A percentile compares a stretch with the other conserved stretches of the same genome.
phyloP scores from a whole-genome alignment of 2,888 invertebrate genomes.

The Watsonalla cultraria region DNA sequence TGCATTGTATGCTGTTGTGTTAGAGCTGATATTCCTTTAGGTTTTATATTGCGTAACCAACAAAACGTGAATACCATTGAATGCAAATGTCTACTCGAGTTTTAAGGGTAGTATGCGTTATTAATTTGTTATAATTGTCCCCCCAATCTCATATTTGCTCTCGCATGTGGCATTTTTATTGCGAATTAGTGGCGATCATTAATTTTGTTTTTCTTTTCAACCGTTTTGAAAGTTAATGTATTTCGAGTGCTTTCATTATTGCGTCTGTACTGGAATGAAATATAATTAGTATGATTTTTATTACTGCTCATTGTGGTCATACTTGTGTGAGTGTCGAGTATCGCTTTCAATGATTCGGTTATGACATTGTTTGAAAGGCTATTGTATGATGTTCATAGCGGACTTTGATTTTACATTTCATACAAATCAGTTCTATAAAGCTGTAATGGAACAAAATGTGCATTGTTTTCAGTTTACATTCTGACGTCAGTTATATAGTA shows the following conservation, averaged over 20 bases:
- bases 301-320: constrained; percentile 41
- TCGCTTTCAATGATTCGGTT: constrained; percentile 59
- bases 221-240: constrained; percentile 58
- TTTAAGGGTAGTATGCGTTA: constrained; percentile 76
- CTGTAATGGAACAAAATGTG: too few species aligned
- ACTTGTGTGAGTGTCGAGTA: constrained; percentile 43
- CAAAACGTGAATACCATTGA: constrained; percentile 67
- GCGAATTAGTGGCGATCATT: constrained; percentile 77
- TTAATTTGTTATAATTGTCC: constrained; percentile 78
- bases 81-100: constrained; percentile 77
- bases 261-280: constrained; percentile 19
- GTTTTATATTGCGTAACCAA: constrained; percentile 36
- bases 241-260: constrained; percentile 58
- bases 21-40: constrained; percentile 29
- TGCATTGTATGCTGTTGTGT: constrained; percentile 1
- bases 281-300: constrained; percentile 55
- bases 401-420: constrained; percentile 14
- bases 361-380: constrained; percentile 37
- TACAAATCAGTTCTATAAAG: not conserved
- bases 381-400: constrained; percentile 2
- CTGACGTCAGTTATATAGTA: not conserved
- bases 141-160: constrained; percentile 61
- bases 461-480: not conserved
- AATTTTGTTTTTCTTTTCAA: constrained; percentile 75
- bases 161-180: constrained; percentile 79